phyloP scores from a whole-genome alignment of 2,797 vertebrate species.

The Platalea minor region DNA sequence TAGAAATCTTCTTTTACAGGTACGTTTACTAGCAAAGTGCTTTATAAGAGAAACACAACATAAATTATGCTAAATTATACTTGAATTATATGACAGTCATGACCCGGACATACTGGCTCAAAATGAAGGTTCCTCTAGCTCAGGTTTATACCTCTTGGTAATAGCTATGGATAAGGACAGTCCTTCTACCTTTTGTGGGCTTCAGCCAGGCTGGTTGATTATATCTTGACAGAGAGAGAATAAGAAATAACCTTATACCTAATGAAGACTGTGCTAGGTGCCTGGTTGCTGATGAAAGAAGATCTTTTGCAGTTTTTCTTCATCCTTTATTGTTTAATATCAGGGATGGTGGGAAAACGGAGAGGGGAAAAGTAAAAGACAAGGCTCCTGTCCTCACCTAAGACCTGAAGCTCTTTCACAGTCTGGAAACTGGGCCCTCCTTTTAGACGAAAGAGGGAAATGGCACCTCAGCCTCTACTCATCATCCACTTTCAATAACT shows the following conservation, averaged over 20 bases:
- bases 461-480: background rate
- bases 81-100: background rate
- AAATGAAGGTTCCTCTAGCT: background rate
- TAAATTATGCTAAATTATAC: background rate
- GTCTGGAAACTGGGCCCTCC: background rate
- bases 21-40: background rate
- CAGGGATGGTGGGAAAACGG: background rate
- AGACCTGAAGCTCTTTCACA: background rate
- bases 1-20: background rate
- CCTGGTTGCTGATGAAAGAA: background rate
- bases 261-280: background rate
- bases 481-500: background rate
- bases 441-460: background rate
- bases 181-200: background rate
- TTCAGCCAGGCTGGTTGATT: background rate
- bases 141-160: background rate
- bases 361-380: background rate
- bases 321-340: background rate
- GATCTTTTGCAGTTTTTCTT: background rate
- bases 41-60: background rate
- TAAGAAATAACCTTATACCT: background rate
- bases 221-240: background rate
- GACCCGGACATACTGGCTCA: background rate
- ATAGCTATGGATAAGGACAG: background rate
- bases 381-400: background rate